Percentiles rank a stretch among this genome's conserved stretches.
These are phyloP conservation scores for Nothura maculosa DNA, from an alignment of 2,797 vertebrate genomes.

Conservation along the genomic window DNA sequence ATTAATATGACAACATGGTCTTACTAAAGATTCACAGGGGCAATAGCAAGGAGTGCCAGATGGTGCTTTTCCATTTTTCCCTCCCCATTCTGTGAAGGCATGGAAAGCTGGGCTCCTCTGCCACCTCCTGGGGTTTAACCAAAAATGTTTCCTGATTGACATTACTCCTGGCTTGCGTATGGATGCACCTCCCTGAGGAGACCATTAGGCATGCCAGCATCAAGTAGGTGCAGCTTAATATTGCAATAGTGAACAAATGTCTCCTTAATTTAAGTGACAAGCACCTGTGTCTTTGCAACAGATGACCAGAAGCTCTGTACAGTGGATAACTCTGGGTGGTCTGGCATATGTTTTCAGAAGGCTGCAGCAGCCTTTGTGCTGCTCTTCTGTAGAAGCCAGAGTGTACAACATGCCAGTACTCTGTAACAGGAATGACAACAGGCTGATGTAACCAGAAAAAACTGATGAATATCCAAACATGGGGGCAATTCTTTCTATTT, in stretches of 20 bases:
- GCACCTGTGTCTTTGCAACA: not conserved
- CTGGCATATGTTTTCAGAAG: not conserved
- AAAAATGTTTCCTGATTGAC: not conserved
- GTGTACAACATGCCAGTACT: not conserved
- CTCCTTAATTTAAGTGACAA: not conserved
- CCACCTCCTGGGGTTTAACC: not conserved
- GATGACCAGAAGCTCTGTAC: not conserved
- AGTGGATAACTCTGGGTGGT: not conserved
- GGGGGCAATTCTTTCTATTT: not conserved
- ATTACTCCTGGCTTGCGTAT: not conserved
- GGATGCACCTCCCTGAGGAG: not conserved
- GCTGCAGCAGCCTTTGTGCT: not conserved
- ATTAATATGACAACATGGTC: not conserved
- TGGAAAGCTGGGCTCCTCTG: not conserved
- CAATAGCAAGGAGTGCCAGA: not conserved
- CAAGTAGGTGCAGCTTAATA: not conserved
- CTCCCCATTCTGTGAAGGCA: accelerated
- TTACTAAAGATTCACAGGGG: not conserved
- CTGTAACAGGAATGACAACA: not conserved
- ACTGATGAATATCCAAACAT: not conserved
- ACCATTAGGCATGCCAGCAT: not conserved
- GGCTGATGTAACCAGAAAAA: not conserved
- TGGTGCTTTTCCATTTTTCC: not conserved
- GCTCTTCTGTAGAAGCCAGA: not conserved
- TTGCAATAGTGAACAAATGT: not conserved